Base-by-base conservation (phyloP, 2,888 invertebrate species). In the Macrosoma leucophasiata region DNA sequence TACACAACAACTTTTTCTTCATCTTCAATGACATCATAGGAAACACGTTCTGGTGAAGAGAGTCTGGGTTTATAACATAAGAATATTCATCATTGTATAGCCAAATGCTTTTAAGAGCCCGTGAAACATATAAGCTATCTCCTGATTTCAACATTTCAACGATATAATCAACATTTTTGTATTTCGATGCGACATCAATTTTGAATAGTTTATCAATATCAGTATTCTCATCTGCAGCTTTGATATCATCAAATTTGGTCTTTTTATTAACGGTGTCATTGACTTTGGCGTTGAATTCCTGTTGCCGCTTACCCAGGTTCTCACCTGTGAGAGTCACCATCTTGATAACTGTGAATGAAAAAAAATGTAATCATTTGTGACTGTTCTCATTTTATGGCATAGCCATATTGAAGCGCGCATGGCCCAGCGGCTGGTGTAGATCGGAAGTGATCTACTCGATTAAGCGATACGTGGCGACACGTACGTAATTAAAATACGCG, bases 101-200 rank as follows among this genome's bases (percentile, higher is more conserved):
- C 72, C 73, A 76, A 13, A 15, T 20, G 29, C 56, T 58, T 53
- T 69, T 75, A 1, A 77, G 52, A 13, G 60, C 71, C 48, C 63
- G 58, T 4, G 69, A 59, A 33, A 72, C 56, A 24, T 62, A 59
- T 4, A 78, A 48, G 26, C 51, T 57, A 23, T 77, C 74, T 3
- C 72, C 74, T 11, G 55, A 59, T 46, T 67, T 75, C 0, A 78
- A 39, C 4, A 55, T 49, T 19, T 72, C 61, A 18, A 69, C 17
- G 7, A 77, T 58, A 28, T 67, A 74, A 21, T 67, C 58, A 5
- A 63, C 32, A 34, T 74, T 61, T 39, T 48, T 57, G 10, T 58
- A 59, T 41, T 63, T 62, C 4, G 69, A 61, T 3, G 77, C 77
- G 6, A 78, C 39, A 47, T 72, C 72, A 17, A 78, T 77, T 50